Evolutionary conservation across 2,797 vertebrate species (phyloP).

Genomic region (Oreochromis grahami): DNA sequence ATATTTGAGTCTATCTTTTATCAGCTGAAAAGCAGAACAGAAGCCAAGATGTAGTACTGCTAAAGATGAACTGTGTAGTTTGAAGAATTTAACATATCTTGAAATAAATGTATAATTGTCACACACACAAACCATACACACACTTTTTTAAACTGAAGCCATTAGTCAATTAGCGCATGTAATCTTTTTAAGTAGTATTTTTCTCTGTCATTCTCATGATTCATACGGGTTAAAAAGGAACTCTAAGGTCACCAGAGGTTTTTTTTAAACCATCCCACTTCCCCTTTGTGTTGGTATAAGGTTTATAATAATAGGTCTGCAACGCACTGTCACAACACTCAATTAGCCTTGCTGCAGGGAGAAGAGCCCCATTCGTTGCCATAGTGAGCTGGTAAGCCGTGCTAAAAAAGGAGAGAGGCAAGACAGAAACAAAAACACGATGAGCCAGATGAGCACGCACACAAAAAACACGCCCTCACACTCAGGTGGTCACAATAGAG

Average conservation of each 20-base stretch:
- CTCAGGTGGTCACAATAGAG: conserved; percentile 62
- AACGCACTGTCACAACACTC: conserved; percentile 56
- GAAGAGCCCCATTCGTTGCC: conserved; percentile 77
- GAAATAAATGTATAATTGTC: not conserved
- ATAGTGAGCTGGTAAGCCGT: conserved; percentile 81
- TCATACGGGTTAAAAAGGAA: not conserved
- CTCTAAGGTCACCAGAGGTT: conserved; percentile 9
- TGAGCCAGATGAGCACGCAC: conserved; percentile 28
- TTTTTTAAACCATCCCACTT: conserved; percentile 15
- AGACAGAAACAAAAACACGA: conserved; percentile 55
- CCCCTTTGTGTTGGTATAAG: conserved; percentile 14
- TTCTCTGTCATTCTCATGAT: not conserved
- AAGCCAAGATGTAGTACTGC: not conserved
- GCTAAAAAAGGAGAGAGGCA: conserved; percentile 70
- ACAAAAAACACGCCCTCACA: conserved; percentile 9
- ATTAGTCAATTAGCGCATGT: not conserved
- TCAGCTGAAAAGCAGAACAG: not conserved
- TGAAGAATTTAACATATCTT: not conserved
- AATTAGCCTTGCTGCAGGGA: conserved; percentile 61
- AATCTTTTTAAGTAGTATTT: not conserved
- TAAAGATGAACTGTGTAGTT: not conserved
- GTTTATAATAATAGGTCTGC: conserved; percentile 40
- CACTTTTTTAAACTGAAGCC: not conserved
- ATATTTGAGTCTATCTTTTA: not conserved
- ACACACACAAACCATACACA: not conserved